These are phyloP conservation scores for Plebejus melissa DNA, from an alignment of 2,888 invertebrate genomes.

Conservation along the genomic window DNA sequence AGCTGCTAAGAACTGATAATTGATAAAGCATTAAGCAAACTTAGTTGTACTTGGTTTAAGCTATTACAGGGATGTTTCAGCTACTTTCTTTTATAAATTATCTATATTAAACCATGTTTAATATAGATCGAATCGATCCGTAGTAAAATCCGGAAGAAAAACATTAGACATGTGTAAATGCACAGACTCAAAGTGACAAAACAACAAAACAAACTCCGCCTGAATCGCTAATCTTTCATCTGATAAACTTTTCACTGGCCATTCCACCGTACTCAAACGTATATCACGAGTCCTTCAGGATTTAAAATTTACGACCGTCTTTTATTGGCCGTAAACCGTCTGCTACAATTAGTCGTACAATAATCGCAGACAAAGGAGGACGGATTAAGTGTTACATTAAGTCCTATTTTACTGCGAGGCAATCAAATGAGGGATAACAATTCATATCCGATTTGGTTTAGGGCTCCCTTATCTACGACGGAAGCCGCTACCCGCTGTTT, in stretches of 20 bases:
- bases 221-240: slow-evolving; percentile 13
- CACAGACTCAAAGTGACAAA: background rate
- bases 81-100: no score
- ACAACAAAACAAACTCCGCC: background rate
- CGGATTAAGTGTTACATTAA: slow-evolving; percentile 45
- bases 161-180: no score
- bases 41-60: no score
- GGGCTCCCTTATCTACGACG: background rate
- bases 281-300: slow-evolving; percentile 47
- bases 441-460: slow-evolving; percentile 24
- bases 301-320: slow-evolving; percentile 50
- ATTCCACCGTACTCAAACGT: slow-evolving; percentile 42
- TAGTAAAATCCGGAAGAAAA: no score
- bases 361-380: slow-evolving; percentile 46
- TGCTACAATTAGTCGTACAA: slow-evolving; percentile 52
- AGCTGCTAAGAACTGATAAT: no score
- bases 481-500: background rate
- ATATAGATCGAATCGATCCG: no score
- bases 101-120: no score
- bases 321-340: slow-evolving; percentile 51
- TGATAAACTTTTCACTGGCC: slow-evolving; percentile 17
- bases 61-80: no score
- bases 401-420: slow-evolving; percentile 46
- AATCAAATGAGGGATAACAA: slow-evolving; percentile 37
- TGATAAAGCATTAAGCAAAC: no score